Percentiles rank a stretch among this genome's conserved stretches.
Conservation (phyloP, 35 echinoderm and acorn worm genomes). For the Eucidaris tribuloides region DNA sequence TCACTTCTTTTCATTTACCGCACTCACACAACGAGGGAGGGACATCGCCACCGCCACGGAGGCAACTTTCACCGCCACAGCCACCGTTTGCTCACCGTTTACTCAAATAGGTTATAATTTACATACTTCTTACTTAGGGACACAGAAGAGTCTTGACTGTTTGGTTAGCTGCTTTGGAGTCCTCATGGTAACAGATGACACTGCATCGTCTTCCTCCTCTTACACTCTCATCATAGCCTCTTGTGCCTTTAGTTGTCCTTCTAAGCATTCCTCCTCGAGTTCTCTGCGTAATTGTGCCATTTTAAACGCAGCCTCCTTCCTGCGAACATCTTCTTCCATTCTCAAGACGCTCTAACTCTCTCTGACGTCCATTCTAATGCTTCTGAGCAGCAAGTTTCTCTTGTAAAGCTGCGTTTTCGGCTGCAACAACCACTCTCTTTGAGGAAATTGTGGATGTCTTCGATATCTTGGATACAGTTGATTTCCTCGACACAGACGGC, state of each 20-base stretch:
- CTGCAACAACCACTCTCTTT: not conserved
- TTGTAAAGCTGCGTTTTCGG: not conserved
- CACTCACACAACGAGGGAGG: too few relatives aligned
- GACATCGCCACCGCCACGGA: too few relatives aligned
- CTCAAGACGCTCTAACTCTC: not conserved
- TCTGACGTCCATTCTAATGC: not conserved
- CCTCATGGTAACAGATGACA: not conserved
- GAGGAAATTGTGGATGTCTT: not conserved
- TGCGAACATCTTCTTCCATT: not conserved
- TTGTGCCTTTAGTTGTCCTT: not conserved
- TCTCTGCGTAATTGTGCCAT: not conserved
- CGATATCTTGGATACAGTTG: not conserved
- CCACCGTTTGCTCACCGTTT: too few relatives aligned
- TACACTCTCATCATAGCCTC: not conserved
- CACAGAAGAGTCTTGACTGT: too few relatives aligned
- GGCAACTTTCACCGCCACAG: too few relatives aligned
- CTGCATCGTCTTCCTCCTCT: not conserved
- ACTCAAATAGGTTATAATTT: too few relatives aligned
- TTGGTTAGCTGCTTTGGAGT: not conserved
- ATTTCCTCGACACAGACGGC: not conserved
- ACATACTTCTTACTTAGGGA: too few relatives aligned
- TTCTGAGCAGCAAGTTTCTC: not conserved
- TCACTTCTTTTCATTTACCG: too few relatives aligned
- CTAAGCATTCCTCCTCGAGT: not conserved
- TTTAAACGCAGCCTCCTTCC: not conserved